Evolutionary conservation across 2,797 vertebrate species (phyloP), one percentile per base, ranked within the genome.

Genomic region (Enteromius thamalakanensis): DNA sequence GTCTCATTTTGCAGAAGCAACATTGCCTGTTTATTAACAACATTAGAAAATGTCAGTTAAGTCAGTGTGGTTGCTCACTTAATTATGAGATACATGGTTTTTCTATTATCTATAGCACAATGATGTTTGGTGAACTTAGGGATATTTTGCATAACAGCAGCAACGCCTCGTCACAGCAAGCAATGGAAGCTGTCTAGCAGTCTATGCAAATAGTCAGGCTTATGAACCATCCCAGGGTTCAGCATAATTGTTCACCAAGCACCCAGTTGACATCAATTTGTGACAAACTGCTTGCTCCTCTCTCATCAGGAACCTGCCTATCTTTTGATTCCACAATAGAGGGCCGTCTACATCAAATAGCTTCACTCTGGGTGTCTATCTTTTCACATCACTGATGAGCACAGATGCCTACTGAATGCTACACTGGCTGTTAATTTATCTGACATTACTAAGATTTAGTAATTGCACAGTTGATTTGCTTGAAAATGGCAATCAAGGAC

Each of bases 201-300:
- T 81, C 79, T 67, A 62, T 71, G 75, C 72, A 87, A 84, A 71
- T 80, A 77, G 37, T 42, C 26, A 23, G 51, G 47, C 76, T 87
- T 84, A 69, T 55, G 60, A 82, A 72, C 60, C 71, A 60, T 84
- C 71, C 79, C 67, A 62, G 53, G 40, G 72, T 77, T 86, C 58
- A 47, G 65, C 15, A 37, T 79, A 86, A 84, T 83, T 76, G 83
- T 86, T 84, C 78, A 72, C 83, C 81, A 72, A 80, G 71, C 64
- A 76, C 62, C 64, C n/a, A 84, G 76, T 69, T 83, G 82, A 72
- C 72, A 81, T 86, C 76, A 81, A 82, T 81, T 84, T 74, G 45
- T 53, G 68, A 86, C 68, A 62, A 67, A 84, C 79, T 32, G 40
- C n/a, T 85, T 72, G 80, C 47, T 74, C 49, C 15, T 64, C 76